Evolutionary conservation across 2,797 vertebrate genomes (phyloP), one percentile per base, ranked within the genome.

Genomic region (Coracias cyanogaster): DNA sequence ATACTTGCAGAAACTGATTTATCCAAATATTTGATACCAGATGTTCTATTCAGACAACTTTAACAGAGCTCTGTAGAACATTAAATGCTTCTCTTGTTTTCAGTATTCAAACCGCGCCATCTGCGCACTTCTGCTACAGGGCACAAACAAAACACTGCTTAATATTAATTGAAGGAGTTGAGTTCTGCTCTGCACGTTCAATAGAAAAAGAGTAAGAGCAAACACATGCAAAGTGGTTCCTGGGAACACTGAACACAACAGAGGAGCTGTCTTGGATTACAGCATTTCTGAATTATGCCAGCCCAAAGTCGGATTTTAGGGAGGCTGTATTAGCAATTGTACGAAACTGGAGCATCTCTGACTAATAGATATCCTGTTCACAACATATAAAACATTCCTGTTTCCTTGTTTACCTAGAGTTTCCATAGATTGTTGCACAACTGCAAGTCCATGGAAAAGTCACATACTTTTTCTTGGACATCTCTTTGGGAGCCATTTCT

Each of bases 1-100:
- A 84, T 78, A 89, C 62, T 93, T 79, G 49, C 54, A 92, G 54
- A 77, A 86, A 85, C 58, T 71, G 83, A 91, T 90, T 82, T 69
- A 94, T 85, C 51, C 33, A 7, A 93, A 87, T 62, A 87, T 89
- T 86, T 82, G 67, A 85, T 86, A 89, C 81, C 92, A 94, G 89
- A 95, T 91, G 93, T 82, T 89, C 74, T 82, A 70, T 65, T 93
- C 88, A 92, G 86, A 92, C 52, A 82, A 57, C 69, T 95, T 94
- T 82, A 96, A 89, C 81, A 86, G 58, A 93, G 57, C 71, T 74
- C 79, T 61, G 89, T 7, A 78, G 71, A 83, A 84, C 46, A 70
- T 45, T 82, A 95, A 92, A 84, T 58, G 67, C 52, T 92, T 93
- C 81, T 89, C 8, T 0, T 77, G 54, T 80, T 92, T 93, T 77